Conservation (phyloP, 2,888 invertebrate genomes). For the Drosophila percnosoma region DNA sequence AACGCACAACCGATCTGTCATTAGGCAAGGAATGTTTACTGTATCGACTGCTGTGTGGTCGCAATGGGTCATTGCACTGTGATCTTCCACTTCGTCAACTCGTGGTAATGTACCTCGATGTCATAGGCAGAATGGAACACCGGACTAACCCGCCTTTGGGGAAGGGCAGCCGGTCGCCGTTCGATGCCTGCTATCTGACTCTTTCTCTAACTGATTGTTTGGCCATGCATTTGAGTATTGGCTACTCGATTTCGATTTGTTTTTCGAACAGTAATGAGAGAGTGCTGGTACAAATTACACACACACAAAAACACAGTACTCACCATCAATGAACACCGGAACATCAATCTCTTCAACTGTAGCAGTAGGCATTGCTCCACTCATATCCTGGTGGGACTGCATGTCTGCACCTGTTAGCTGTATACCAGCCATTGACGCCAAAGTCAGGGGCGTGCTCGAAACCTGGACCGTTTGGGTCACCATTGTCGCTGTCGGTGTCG, state of each 20-base stretch:
- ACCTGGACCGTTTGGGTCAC: constrained; percentile 73
- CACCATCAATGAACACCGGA: constrained; percentile 84
- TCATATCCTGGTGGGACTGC: constrained; percentile 80
- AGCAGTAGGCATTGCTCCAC: constrained; percentile 84
- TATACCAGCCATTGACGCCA: constrained; percentile 82
- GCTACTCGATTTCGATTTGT: constrained; percentile 18
- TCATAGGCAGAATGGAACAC: constrained; percentile 64
- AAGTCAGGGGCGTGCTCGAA: constrained; percentile 68
- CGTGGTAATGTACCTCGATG: constrained; percentile 75
- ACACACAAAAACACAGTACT: constrained; percentile 83
- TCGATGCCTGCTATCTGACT: constrained; percentile 73
- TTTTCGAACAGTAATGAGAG: constrained; percentile 73
- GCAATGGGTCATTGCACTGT: constrained; percentile 84
- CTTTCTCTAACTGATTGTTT: constrained; percentile 73
- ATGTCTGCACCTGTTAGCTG: constrained; percentile 82
- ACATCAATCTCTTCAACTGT: constrained; percentile 84
- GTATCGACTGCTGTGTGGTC: constrained; percentile 46
- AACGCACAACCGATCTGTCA: constrained; percentile 1
- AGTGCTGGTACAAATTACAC: constrained; percentile 74
- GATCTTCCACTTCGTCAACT: constrained; percentile 64
- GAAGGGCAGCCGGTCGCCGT: constrained; percentile 10
- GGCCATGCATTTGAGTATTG: constrained; percentile 26
- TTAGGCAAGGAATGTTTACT: constrained; percentile 22
- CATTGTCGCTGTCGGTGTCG: constrained; percentile 31
- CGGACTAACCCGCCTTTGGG: neutral